phyloP scores from a whole-genome alignment of 2,888 invertebrate genomes.

The Sphinx pinastri region DNA sequence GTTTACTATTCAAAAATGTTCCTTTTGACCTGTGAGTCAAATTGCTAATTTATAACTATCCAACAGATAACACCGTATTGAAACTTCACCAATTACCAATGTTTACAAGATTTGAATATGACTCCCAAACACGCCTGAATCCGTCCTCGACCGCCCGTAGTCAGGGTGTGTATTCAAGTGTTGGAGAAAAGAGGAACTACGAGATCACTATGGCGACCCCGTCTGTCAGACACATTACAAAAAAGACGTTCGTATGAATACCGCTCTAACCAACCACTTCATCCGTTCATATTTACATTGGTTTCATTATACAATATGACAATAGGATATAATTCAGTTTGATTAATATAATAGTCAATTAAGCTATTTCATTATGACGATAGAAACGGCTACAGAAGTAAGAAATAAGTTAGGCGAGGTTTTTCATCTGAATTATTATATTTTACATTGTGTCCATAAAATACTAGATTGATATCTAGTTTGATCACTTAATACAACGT shows the following conservation, averaged over 20 bases:
- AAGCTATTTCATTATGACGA: no score
- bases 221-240: conserved; percentile 13
- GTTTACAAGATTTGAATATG: neutral
- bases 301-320: neutral
- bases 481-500: no score
- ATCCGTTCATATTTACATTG: neutral
- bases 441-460: no score
- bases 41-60: no score
- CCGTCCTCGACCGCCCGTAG: neutral
- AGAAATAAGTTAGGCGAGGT: no score
- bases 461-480: no score
- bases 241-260: conserved; percentile 12
- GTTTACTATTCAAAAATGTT: no score
- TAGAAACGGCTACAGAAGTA: no score
- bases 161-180: conserved; percentile 20
- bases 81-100: no score
- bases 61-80: no score
- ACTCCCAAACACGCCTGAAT: neutral
- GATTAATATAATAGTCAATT: neutral
- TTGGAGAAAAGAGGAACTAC: neutral
- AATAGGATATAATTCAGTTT: neutral
- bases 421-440: no score
- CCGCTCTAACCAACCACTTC: conserved; percentile 4
- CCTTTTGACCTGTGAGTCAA: no score
- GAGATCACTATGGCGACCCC: conserved; percentile 15